Evolutionary conservation across 2,113 vertebrate genomes (phyloP), one percentile per base, ranked within the genome.

Genomic region (Pica pica): DNA sequence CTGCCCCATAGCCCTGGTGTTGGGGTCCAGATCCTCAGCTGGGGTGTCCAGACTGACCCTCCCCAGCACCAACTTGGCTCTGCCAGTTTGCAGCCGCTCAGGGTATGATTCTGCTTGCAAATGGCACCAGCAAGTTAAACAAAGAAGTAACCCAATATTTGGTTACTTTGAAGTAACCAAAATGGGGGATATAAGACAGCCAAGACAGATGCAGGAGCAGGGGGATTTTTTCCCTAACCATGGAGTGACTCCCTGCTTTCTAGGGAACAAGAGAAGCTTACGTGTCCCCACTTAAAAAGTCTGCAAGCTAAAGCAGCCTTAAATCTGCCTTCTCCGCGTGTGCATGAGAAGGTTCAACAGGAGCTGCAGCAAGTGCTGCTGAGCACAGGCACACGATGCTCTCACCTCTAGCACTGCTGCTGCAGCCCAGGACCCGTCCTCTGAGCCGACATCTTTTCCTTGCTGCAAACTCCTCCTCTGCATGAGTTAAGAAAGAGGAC

Each of bases 1-100:
- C 52, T 82, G 75, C 53, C 86, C 75, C 17, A 7, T 2, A 33
- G 33, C 23, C 2, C 0, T 0, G 0, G 22, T 35, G 21, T 1
- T 3, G 5, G 49, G 23, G 52, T 19, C 17, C 47, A 59, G 55
- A 55, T 24, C 27, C 41, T 91, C 57, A 65, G 11, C 44, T 64
- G 37, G 5, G 20, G 4, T 44, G 22, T 47, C 65, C n/a, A 47
- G 53, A 9, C 15, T 74, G 52, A 71, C 7, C 22, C 33, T 78
- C 35, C 33, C 11, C 69, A 60, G 47, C 28, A 22, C 22, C 35
- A 22, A 0, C 16, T 49, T 1, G 1, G 33, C 21, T 81, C 7
- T 65, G 31, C 23, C 47, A 26, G 31, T 83, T 89, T 57, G 56
- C 59, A 59, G 24, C 27, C 63, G 33, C 42, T 74, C 60, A 20